Evolutionary conservation across 1,140 invertebrate genomes (phyloP).

Genomic region (Phocides pigmalion): DNA sequence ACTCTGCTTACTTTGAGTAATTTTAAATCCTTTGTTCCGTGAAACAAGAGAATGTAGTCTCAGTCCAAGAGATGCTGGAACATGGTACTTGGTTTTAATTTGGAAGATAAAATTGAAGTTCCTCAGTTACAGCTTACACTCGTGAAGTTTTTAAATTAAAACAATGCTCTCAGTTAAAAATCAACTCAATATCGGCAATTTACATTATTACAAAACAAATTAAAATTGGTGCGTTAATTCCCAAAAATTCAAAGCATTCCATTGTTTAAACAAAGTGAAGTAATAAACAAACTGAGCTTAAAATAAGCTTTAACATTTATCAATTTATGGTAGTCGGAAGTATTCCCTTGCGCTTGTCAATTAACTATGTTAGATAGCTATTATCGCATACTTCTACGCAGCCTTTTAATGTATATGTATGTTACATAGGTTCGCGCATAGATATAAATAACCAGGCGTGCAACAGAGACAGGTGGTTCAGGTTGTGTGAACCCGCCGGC

Average conservation of each 20-base stretch:
- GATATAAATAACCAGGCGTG: constrained; percentile 82
- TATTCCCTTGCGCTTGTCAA: constrained; percentile 54
- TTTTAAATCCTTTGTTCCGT: background rate
- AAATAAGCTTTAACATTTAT: constrained; percentile 36
- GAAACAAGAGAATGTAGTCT: background rate
- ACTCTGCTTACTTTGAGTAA: background rate
- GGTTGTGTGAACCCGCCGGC: constrained; percentile 78
- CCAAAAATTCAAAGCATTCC: constrained; percentile 25
- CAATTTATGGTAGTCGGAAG: constrained; percentile 44
- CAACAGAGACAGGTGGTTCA: constrained; percentile 80
- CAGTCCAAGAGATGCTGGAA: background rate
- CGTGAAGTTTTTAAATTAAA: constrained; percentile 1
- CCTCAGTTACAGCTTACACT: background rate
- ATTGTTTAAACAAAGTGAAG: constrained; percentile 14
- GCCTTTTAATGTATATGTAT: constrained; percentile 54
- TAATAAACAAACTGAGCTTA: background rate
- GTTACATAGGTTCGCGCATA: constrained; percentile 73
- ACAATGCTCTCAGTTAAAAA: constrained; percentile 1
- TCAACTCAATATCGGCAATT: constrained; percentile 3
- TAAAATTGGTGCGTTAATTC: constrained; percentile 16
- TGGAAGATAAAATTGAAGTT: constrained; percentile 1
- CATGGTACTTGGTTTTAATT: background rate
- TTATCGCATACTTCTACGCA: constrained; percentile 57
- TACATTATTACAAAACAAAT: constrained; percentile 24
- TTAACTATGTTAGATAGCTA: constrained; percentile 58